A percentile compares a stretch with the other conserved stretches of the same genome.
Evolutionary conservation across 2,888 invertebrate genomes (phyloP).

Genomic region (Mongoloraphidia duomilia): DNA sequence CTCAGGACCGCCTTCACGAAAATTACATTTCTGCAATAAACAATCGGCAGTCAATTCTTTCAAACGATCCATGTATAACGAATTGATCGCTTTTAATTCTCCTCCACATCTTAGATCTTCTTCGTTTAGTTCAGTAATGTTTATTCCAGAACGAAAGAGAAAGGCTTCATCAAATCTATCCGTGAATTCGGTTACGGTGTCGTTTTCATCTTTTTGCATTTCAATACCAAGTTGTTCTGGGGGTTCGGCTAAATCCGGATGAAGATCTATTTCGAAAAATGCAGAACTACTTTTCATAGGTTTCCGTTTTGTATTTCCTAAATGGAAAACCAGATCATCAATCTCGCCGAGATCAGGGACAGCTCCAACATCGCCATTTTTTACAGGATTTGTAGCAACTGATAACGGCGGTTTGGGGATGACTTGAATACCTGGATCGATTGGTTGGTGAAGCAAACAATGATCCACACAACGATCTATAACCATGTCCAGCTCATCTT

Average conservation of each 20-base stretch:
- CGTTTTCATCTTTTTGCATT: slow-evolving; percentile 57
- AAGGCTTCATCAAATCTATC: slow-evolving; percentile 53
- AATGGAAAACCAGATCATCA: slow-evolving; percentile 41
- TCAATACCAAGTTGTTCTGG: slow-evolving; percentile 63
- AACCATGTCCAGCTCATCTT: slow-evolving; percentile 56
- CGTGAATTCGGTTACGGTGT: slow-evolving; percentile 57
- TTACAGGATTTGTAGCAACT: slow-evolving; percentile 21
- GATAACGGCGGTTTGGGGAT: slow-evolving; percentile 17
- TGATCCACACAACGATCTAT: slow-evolving; percentile 59
- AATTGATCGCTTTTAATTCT: slow-evolving; percentile 49
- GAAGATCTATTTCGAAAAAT: slow-evolving; percentile 53
- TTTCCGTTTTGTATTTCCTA: slow-evolving; percentile 26
- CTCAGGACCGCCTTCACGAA: slow-evolving; percentile 59
- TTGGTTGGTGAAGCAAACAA: slow-evolving; percentile 40
- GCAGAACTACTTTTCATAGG: slow-evolving; percentile 36
- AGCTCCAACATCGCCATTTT: slow-evolving; percentile 16
- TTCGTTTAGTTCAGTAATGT: slow-evolving; percentile 57
- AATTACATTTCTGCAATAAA: slow-evolving; percentile 64
- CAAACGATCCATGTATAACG: slow-evolving; percentile 42
- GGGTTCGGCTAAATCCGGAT: slow-evolving; percentile 59
- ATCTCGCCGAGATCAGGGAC: slow-evolving; percentile 32
- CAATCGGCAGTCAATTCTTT: slow-evolving; percentile 51
- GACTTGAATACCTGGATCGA: neutral
- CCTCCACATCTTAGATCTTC: slow-evolving; percentile 64
- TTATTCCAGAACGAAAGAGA: slow-evolving; percentile 50